Conservation (phyloP, 2,113 vertebrate species). For the Neotragus pygmaeus region DNA sequence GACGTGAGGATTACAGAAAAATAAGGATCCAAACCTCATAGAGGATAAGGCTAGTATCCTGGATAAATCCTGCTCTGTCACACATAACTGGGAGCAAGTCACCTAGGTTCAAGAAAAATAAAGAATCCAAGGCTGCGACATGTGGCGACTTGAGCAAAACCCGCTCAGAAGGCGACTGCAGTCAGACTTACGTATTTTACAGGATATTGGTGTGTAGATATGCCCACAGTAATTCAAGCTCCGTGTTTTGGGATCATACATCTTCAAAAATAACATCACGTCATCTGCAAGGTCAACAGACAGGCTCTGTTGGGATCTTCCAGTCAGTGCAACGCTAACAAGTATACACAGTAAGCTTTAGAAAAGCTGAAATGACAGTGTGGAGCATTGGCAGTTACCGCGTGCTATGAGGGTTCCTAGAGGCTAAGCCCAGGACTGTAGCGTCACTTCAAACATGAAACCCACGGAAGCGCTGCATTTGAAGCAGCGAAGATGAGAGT, state of each 20-base stretch:
- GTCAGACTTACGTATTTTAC: conserved; percentile 96
- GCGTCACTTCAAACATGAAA: neutral
- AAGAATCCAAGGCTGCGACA: neutral
- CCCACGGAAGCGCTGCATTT: fast-evolving
- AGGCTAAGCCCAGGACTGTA: neutral
- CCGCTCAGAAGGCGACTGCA: fast-evolving
- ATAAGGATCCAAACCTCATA: conserved; percentile 89
- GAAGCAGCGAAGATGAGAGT: fast-evolving
- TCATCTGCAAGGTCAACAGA: conserved; percentile 86
- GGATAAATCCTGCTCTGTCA: conserved; percentile 99
- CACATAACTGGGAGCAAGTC: conserved; percentile 99
- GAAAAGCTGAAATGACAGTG: fast-evolving
- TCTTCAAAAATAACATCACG: conserved; percentile 99
- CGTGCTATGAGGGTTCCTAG: fast-evolving
- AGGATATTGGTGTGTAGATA: conserved; percentile 99
- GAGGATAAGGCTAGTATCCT: conserved; percentile 99
- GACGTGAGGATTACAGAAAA: neutral
- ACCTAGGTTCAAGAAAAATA: conserved; percentile 81
- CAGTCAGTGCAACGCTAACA: neutral
- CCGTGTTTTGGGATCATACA: conserved; percentile 99
- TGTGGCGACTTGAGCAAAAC: fast-evolving
- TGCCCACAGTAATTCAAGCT: conserved; percentile 99
- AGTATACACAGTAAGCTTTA: fast-evolving
- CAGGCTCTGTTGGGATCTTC: neutral
- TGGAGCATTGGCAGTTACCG: fast-evolving